Base-by-base conservation (phyloP, 2,113 vertebrate genomes). In the Phasianus colchicus region DNA sequence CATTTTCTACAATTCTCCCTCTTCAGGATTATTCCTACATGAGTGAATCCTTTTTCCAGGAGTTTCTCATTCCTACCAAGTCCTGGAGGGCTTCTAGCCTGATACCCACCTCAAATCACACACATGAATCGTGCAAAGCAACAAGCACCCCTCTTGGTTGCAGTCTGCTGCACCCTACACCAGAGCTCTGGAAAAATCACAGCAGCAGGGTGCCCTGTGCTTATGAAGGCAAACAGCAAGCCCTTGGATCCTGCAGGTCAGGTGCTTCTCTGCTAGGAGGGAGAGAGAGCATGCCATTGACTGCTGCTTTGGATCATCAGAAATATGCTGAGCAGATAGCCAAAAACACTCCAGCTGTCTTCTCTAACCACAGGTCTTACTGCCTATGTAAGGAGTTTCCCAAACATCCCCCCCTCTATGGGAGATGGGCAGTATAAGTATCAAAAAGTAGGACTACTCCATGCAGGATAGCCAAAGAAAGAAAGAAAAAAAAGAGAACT, bases 361-460 rank as follows among this genome's bases (percentile, higher is more conserved):
- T 75, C 47, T 72, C 91, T 9, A 13, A n/a, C 25, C 9, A 74
- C 19, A 22, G 6, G 9, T 30, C 42, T 83, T 32, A 45, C 7
- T 73, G 21, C 11, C 29, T 12, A 45, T 0, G 0, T 10, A n/a
- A 57, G 29, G 22, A 3, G 10, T 14, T 4, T 66, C n/a, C 22
- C 27, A 72, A 76, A 47, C 27, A 10, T 13, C 17, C 7, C 20
- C 20, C 30, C 10, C 9, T 74, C 20, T 67, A 10, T 1, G 13
- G 32, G 9, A 38, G 30, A 20, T 93, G 17, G 47, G 22, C 13
- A 73, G 25, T 6, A 3, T 1, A 4, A 5, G 13, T 43, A 66
- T 27, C 47, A 66, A 79, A 74, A 71, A 10, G 12, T 16, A n/a
- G 5, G 14, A 63, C 1, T 63, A 63, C 63, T 34, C 64, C 27